These are phyloP conservation scores for Drosophila ercepeae DNA, from an alignment of 1,140 invertebrate species.

Conservation along the genomic window DNA sequence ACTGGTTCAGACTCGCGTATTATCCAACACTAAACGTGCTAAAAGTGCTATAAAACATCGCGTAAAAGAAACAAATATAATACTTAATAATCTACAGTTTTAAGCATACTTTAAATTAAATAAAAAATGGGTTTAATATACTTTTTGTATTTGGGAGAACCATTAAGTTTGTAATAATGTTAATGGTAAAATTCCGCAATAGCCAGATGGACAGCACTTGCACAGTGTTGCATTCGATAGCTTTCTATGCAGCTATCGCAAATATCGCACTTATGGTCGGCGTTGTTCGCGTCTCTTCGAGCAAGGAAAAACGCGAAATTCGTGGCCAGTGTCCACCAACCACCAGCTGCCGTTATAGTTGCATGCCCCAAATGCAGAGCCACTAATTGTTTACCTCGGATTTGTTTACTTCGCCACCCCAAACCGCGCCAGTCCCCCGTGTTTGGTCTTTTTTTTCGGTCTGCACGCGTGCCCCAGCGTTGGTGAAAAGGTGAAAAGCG, in stretches of 20 bases:
- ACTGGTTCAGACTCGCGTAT: background rate
- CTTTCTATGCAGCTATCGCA: background rate
- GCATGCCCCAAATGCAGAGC: slow-evolving; percentile 7
- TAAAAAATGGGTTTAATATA: no score
- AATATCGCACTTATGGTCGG: slow-evolving; percentile 5
- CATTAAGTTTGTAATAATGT: no score
- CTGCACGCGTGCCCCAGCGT: slow-evolving; percentile 2
- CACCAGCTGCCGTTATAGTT: background rate
- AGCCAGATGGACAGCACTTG: no score
- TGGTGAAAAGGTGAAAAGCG: slow-evolving; percentile 21
- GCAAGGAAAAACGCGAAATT: slow-evolving; percentile 17
- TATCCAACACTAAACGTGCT: background rate
- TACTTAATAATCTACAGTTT: no score
- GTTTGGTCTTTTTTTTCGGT: background rate
- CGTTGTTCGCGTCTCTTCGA: slow-evolving; percentile 28
- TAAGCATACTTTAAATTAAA: no score
- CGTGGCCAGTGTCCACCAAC: background rate
- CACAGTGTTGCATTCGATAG: background rate
- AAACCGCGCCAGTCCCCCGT: background rate
- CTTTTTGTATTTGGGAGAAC: no score
- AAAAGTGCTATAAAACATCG: no score
- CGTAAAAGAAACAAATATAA: no score
- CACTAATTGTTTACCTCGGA: slow-evolving; percentile 11
- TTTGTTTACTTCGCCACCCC: background rate
- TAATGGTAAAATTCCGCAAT: no score